Evolutionary conservation across 2,888 invertebrate genomes (phyloP), one percentile per base, ranked within the genome.

Genomic region (Euproctis similis): DNA sequence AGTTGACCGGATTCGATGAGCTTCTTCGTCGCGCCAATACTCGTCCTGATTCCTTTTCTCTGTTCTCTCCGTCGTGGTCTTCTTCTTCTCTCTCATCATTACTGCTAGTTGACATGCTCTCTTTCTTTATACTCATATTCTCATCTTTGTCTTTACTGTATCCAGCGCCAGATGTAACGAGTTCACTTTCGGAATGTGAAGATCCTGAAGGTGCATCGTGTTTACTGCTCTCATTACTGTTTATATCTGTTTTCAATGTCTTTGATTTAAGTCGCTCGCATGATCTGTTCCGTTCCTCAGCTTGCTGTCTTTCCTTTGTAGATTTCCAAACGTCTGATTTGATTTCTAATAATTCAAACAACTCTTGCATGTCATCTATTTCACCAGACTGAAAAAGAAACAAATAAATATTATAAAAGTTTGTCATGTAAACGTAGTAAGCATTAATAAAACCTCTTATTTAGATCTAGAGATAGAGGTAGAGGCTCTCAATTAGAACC

Each of bases 1-100:
- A 85, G 75, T 94, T 94, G 26, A 94, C 94, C 18, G 94, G 94
- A 66, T 93, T 93, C 1, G 92, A 90, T 26, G 92, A 93, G 70
- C 89, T 91, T 71, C 90, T 88, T 61, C 90, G 85, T 52, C 90
- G 78, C 27, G 87, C 87, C 18, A 88, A 85, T 33, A 87, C 72
- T 40, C 82, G 59, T 29, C 85, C 61, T 44, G 80, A 74, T 61
- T 80, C 77, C 40, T 77, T 73, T 49, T 85, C 85, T 32, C 85
- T 81, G 46, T 84, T 86, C 42, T 87, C 87, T 22, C 86, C 84
- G 13, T 85, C 87, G 22, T 82, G 85, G 26, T 85, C 87, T 16
- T 85, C 85, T 16, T 85, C 85, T 21, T 86, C 80, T 38, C 86
- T 70, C 62, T 86, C 86, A 48, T 86, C 85, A 36, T 76, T 82